A percentile compares a stretch with the other conserved stretches of the same genome.
Conservation (phyloP, 2,113 vertebrate genomes). For the Synodontis membranacea region DNA sequence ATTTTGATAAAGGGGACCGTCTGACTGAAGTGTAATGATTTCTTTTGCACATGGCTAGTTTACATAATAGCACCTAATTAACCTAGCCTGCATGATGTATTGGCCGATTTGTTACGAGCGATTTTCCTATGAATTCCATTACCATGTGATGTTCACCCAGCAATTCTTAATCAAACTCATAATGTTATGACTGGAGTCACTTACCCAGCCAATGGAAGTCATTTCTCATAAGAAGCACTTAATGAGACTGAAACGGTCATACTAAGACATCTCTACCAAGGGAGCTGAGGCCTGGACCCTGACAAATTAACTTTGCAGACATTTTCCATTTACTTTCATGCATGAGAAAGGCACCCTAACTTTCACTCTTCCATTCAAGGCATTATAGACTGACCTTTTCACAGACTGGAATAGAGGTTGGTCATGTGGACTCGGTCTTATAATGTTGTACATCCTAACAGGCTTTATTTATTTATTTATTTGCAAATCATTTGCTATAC, state of each 20-base stretch:
- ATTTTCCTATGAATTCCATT: constrained; percentile 59
- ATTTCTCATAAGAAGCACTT: constrained; percentile 59
- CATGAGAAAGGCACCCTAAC: constrained; percentile 40
- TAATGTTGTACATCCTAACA: not conserved
- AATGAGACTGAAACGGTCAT: constrained; percentile 56
- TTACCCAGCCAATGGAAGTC: constrained; percentile 55
- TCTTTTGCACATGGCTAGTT: constrained; percentile 63
- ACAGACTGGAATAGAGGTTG: constrained; percentile 33
- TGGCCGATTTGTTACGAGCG: constrained; percentile 60
- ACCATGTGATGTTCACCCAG: constrained; percentile 57
- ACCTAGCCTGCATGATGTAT: constrained; percentile 61
- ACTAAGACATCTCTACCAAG: constrained; percentile 41
- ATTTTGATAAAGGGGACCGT: constrained; percentile 57
- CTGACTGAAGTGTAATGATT: constrained; percentile 55
- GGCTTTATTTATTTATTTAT: not conserved
- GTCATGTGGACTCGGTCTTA: constrained; percentile 34
- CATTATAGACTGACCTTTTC: constrained; percentile 45
- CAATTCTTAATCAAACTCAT: constrained; percentile 66
- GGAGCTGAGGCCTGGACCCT: constrained; percentile 42
- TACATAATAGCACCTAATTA: constrained; percentile 69
- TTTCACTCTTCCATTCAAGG: constrained; percentile 37
- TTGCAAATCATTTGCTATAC: not conserved
- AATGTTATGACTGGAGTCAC: constrained; percentile 64
- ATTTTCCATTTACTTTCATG: constrained; percentile 35
- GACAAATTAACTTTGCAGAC: constrained; percentile 46